phyloP scores from a whole-genome alignment of 2,113 vertebrate species.

The Porphyrio hochstetteri region DNA sequence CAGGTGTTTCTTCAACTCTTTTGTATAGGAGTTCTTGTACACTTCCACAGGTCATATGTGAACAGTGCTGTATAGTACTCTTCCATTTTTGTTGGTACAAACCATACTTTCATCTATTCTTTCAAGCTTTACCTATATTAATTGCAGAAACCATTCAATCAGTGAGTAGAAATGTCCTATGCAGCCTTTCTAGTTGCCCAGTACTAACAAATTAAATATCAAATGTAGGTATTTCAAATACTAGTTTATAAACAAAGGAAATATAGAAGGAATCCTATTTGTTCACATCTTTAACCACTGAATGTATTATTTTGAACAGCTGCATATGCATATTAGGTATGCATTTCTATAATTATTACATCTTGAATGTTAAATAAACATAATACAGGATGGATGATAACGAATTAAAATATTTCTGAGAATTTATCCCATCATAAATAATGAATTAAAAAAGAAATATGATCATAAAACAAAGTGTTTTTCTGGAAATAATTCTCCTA shows the following conservation, averaged over 20 bases:
- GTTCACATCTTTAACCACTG: background rate
- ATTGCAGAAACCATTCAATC: background rate
- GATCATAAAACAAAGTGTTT: background rate
- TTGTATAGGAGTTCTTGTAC: background rate
- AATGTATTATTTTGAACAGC: background rate
- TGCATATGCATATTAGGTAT: background rate
- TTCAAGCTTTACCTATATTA: background rate
- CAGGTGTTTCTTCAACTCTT: background rate
- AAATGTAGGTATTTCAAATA: background rate
- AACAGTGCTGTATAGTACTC: background rate
- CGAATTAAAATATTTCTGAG: background rate
- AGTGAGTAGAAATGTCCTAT: background rate
- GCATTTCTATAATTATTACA: background rate
- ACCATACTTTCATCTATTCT: background rate
- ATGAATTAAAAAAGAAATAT: background rate
- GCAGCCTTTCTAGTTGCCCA: background rate
- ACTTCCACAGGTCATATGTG: background rate
- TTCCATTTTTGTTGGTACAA: background rate
- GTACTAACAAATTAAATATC: background rate
- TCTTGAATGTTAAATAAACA: background rate
- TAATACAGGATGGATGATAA: background rate
- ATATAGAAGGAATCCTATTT: background rate
- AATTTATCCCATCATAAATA: background rate
- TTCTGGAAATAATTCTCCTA: background rate
- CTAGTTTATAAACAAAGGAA: background rate